phyloP scores from a whole-genome alignment of 2,888 invertebrate genomes.

The Drosophila kanekoi region DNA sequence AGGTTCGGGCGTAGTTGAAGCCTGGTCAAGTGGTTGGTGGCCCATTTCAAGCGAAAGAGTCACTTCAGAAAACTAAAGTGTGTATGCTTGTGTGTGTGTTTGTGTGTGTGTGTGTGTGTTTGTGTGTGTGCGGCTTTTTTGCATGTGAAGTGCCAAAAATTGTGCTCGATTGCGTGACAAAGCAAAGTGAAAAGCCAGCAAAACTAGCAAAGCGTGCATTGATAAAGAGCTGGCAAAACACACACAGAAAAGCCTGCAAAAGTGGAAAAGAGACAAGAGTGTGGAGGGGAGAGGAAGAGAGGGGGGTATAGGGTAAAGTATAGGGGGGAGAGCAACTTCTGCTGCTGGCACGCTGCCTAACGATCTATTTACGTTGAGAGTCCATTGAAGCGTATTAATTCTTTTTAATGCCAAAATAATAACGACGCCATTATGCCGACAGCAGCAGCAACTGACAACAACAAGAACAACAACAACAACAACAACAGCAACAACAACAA shows the following conservation, averaged over 20 bases:
- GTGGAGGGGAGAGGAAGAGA: background rate
- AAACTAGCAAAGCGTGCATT: conserved; percentile 59
- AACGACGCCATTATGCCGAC: conserved; percentile 79
- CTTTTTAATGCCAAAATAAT: conserved; percentile 80
- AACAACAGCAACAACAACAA: conserved; percentile 29
- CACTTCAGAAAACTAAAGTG: conserved; percentile 16
- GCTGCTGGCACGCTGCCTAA: conserved; percentile 67
- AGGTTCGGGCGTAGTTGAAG: conserved; percentile 3
- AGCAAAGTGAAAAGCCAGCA: conserved; percentile 65
- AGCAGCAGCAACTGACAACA: conserved; percentile 27
- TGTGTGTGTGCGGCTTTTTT: conserved; percentile 35
- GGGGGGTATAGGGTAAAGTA: background rate
- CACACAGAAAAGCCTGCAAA: background rate
- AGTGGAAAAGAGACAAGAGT: no score
- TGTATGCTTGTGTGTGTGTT: background rate
- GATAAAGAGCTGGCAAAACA: conserved; percentile 46
- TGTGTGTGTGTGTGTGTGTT: conserved; percentile 4
- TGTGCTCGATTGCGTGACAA: conserved; percentile 75
- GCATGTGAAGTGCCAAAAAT: conserved; percentile 65
- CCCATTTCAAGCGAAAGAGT: conserved; percentile 25
- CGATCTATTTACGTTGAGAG: conserved; percentile 79
- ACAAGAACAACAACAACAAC: no score
- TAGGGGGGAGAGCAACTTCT: conserved; percentile 2
- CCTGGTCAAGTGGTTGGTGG: conserved; percentile 38
- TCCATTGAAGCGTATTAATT: conserved; percentile 80